Evolutionary conservation across 2,888 invertebrate species (phyloP).

Genomic region (Rosalia funebris): DNA sequence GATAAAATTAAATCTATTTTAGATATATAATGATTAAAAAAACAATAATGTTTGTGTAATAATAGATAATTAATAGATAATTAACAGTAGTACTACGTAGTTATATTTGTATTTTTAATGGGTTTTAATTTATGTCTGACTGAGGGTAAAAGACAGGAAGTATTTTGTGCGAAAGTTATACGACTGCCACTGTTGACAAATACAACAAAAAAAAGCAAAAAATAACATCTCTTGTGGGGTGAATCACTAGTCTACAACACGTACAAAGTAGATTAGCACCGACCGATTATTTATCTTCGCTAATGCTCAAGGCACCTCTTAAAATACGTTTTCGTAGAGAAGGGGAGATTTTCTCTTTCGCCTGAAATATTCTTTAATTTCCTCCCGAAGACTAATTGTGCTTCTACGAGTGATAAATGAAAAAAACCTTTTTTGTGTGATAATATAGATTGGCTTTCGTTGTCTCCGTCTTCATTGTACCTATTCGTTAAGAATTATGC

Average conservation of each 20-base stretch:
- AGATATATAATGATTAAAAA: too few relatives aligned
- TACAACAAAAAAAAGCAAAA: slow-evolving; percentile 32
- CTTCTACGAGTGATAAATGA: slow-evolving; percentile 31
- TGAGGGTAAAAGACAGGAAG: neutral
- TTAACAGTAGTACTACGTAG: too few relatives aligned
- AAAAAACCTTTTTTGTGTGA: slow-evolving; percentile 24
- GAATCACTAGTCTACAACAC: slow-evolving; percentile 43
- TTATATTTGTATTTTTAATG: too few relatives aligned
- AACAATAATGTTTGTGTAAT: too few relatives aligned
- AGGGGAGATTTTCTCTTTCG: slow-evolving; percentile 34
- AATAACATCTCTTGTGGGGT: slow-evolving; percentile 36
- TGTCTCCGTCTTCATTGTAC: too few relatives aligned
- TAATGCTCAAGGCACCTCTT: slow-evolving; percentile 42
- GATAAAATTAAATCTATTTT: too few relatives aligned
- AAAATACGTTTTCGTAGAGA: slow-evolving; percentile 36
- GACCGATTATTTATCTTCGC: slow-evolving; percentile 47
- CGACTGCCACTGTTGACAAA: slow-evolving; percentile 28
- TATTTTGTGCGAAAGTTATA: neutral
- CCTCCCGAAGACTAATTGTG: slow-evolving; percentile 47
- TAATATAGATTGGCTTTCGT: slow-evolving; percentile 25
- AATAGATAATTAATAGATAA: too few relatives aligned
- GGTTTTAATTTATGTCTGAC: too few relatives aligned
- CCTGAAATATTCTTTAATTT: slow-evolving; percentile 52
- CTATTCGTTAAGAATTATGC: too few relatives aligned
- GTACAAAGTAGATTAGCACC: slow-evolving; percentile 48